Percentiles rank a stretch among this genome's conserved stretches.
Evolutionary conservation across 2,888 invertebrate genomes (phyloP).

Genomic region (Phyto melanocephala): DNA sequence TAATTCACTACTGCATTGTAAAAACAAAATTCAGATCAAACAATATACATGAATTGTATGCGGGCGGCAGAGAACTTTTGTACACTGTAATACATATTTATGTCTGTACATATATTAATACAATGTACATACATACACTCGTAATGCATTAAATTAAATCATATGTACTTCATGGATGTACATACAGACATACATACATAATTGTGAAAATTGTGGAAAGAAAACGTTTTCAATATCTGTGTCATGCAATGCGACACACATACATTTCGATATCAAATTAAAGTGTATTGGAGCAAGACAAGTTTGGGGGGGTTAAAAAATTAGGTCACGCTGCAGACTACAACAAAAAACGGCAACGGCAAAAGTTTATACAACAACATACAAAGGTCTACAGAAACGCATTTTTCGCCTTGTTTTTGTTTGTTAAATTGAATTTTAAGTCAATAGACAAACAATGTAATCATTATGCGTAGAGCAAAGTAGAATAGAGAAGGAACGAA

Average conservation of each 20-base stretch:
- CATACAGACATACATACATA: too few relatives aligned
- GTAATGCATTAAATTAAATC: too few relatives aligned
- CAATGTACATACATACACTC: too few relatives aligned
- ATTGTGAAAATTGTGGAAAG: neutral
- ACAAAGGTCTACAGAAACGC: slow-evolving; percentile 20
- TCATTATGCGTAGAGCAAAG: slow-evolving; percentile 53
- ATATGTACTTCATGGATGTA: too few relatives aligned
- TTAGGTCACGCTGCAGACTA: slow-evolving; percentile 61
- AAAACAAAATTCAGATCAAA: neutral
- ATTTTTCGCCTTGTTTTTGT: slow-evolving; percentile 35
- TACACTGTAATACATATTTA: neutral
- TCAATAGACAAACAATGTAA: slow-evolving; percentile 52
- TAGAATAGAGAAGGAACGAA: too few relatives aligned
- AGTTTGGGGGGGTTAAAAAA: slow-evolving; percentile 65
- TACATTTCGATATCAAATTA: slow-evolving; percentile 23
- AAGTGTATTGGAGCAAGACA: slow-evolving; percentile 65
- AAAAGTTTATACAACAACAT: slow-evolving; percentile 1
- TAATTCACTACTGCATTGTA: neutral
- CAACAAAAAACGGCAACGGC: slow-evolving; percentile 18
- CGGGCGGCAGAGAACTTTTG: neutral
- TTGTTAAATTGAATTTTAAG: slow-evolving; percentile 42
- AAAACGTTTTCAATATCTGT: neutral
- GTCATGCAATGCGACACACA: neutral
- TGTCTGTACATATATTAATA: too few relatives aligned
- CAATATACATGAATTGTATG: neutral